Conservation (phyloP, 2,888 invertebrate species). For the Crematogaster levior region DNA sequence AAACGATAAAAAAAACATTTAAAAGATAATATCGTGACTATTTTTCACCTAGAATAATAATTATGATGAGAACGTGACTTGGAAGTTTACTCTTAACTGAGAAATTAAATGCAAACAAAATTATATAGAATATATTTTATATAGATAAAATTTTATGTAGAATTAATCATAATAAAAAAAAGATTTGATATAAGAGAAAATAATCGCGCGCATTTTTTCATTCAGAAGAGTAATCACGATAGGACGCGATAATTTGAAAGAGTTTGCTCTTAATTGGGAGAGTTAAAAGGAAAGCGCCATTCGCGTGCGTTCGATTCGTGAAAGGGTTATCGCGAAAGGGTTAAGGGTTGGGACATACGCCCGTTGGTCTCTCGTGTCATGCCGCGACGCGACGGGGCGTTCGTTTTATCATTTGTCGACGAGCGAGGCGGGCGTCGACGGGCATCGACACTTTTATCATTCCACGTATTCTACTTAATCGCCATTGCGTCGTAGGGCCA, state of each 20-base stretch:
- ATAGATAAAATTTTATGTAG: neutral
- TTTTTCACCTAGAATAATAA: too few relatives aligned
- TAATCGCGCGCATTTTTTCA: neutral
- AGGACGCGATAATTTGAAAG: neutral
- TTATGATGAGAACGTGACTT: too few relatives aligned
- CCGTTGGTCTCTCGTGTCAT: conserved; percentile 64
- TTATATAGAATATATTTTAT: too few relatives aligned
- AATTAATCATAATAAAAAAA: neutral
- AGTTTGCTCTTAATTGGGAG: neutral
- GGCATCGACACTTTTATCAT: conserved; percentile 73
- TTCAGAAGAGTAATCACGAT: neutral
- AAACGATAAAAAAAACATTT: neutral
- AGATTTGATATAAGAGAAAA: neutral
- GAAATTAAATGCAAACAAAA: neutral
- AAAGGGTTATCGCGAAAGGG: conserved; percentile 39
- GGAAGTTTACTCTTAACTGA: neutral
- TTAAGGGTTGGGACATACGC: conserved; percentile 39
- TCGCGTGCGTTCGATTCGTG: neutral
- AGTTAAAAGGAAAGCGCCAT: too few relatives aligned
- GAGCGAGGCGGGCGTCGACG: conserved; percentile 76
- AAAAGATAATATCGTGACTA: too few relatives aligned
- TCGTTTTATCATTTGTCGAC: conserved; percentile 48
- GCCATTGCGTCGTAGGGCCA: conserved; percentile 40
- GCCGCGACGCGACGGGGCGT: conserved; percentile 67
- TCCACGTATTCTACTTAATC: conserved; percentile 46